These are phyloP conservation scores for Tragulus kanchil DNA, from an alignment of 2,113 vertebrate genomes.

Conservation along the genomic window DNA sequence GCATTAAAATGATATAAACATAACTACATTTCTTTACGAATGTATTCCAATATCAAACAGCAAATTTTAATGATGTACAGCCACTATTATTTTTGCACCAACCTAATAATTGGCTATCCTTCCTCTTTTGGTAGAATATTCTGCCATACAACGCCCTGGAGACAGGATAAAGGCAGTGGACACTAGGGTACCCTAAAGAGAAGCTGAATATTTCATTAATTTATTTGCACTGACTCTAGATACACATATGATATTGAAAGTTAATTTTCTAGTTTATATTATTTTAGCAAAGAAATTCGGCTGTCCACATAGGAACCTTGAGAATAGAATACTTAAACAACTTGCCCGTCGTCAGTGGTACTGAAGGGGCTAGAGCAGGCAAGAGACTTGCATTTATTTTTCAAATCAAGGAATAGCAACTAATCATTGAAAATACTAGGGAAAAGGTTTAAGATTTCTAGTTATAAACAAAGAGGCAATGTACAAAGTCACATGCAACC, in stretches of 20 bases:
- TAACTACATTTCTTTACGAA: not conserved
- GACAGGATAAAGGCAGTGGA: not conserved
- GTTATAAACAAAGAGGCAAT: not conserved
- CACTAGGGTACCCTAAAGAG: not conserved
- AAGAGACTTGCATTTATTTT: not conserved
- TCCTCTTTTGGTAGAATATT: not conserved
- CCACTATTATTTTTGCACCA: not conserved
- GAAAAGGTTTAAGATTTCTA: not conserved
- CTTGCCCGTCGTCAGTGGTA: not conserved
- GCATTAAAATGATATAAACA: not conserved
- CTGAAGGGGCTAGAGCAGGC: not conserved
- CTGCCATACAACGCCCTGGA: not conserved
- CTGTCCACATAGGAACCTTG: not conserved
- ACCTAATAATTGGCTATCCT: not conserved
- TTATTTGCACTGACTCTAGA: not conserved
- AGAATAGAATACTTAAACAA: not conserved
- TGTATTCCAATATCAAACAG: not conserved
- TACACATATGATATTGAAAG: not conserved
- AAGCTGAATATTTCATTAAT: not conserved
- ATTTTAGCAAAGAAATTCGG: not conserved
- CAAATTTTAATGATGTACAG: not conserved
- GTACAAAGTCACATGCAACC: not conserved
- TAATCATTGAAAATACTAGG: not conserved
- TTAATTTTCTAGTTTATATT: slow-evolving; percentile 5
- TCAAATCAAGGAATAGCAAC: not conserved